A percentile compares a stretch with the other conserved stretches of the same genome.
phyloP scores from a whole-genome alignment of 2,797 vertebrate genomes.

The Sebastes iracundus region DNA sequence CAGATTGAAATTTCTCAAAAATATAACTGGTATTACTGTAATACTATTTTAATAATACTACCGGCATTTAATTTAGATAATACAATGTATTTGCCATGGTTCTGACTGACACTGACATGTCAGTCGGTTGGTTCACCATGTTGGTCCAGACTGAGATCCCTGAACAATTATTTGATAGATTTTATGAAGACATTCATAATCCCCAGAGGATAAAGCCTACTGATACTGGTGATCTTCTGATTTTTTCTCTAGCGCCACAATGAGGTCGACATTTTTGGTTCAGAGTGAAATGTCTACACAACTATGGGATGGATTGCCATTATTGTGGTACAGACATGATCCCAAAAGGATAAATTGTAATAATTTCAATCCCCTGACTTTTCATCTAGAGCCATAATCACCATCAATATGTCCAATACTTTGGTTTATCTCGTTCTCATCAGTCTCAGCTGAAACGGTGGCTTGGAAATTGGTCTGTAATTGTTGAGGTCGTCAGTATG shows the following conservation, averaged over 20 bases:
- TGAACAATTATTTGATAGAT: neutral
- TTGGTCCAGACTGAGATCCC: neutral
- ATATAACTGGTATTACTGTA: neutral
- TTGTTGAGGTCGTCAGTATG: neutral
- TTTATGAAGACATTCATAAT: no score
- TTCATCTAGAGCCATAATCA: no score
- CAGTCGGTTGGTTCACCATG: neutral
- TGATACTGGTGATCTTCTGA: no score
- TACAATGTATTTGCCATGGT: neutral
- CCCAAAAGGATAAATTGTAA: no score
- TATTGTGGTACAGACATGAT: no score
- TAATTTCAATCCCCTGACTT: neutral
- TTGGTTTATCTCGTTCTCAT: neutral
- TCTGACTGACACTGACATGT: neutral
- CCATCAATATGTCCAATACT: neutral
- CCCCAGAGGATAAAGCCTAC: no score
- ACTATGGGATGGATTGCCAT: no score
- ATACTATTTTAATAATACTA: neutral
- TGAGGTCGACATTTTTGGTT: rapidly evolving
- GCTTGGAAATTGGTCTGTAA: neutral
- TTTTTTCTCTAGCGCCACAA: no score
- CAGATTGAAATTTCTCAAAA: neutral
- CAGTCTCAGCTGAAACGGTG: neutral
- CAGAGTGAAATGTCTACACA: no score
- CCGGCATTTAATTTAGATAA: neutral